phyloP scores from a whole-genome alignment of 2,797 vertebrate species.

The Sebastes alutus region DNA sequence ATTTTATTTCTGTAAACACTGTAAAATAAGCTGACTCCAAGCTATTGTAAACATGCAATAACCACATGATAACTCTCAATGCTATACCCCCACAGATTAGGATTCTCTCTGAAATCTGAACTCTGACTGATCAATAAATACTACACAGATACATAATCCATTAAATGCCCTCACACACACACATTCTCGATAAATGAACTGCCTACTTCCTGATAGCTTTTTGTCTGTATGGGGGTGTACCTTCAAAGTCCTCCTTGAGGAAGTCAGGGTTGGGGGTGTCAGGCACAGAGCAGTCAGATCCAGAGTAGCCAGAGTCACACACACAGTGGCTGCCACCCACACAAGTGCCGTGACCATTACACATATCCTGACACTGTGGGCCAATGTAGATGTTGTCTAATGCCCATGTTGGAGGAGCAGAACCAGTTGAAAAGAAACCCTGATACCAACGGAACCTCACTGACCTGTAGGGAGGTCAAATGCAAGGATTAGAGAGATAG shows the following conservation, averaged over 20 bases:
- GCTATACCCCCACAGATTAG: neutral
- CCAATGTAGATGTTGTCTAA: constrained; percentile 96
- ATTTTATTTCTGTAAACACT: neutral
- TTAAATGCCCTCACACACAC: neutral
- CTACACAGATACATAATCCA: neutral
- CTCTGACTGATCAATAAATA: neutral
- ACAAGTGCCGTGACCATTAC: constrained; percentile 93
- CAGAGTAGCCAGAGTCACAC: constrained; percentile 92
- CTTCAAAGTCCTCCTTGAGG: constrained; percentile 99
- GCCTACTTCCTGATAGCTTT: neutral
- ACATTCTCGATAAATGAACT: neutral
- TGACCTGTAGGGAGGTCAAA: constrained; percentile 76
- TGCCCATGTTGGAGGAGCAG: constrained; percentile 94
- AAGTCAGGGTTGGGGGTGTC: constrained; percentile 94
- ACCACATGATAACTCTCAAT: neutral
- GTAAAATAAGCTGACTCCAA: neutral
- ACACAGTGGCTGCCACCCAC: constrained; percentile 90
- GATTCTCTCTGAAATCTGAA: neutral
- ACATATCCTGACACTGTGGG: constrained; percentile 98
- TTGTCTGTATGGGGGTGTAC: constrained; percentile 72
- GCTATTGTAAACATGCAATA: neutral
- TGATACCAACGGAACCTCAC: constrained; percentile 99
- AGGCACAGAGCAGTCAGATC: constrained; percentile 90
- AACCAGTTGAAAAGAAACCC: constrained; percentile 91
- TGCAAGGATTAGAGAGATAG: neutral